Base-by-base conservation (phyloP, 2,888 invertebrate species). In the Thecophora atra region DNA sequence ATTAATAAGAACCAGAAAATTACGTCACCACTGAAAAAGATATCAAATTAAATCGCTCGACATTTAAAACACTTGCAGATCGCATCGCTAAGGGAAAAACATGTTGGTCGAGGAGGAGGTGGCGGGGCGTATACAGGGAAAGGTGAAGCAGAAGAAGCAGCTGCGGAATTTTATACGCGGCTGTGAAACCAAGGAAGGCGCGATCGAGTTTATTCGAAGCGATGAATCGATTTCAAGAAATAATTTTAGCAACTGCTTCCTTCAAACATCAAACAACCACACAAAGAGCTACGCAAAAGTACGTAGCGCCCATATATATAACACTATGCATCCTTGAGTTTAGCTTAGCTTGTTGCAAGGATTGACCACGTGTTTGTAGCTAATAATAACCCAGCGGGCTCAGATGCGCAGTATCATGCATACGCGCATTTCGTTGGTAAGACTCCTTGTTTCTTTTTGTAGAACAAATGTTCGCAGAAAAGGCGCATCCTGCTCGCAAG, bases 41-140 rank as follows among this genome's bases (percentile, higher is more conserved):
- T 47, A 47, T 47, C 13, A 47, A 5, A 63, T 63, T 42, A 44
- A 37, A 60, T 26, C n/a, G n/a, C 0, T n/a, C 60, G 30, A 15
- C 15, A 37, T 17, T n/a, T n/a, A 60, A 44, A 63, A 63, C 63
- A 63, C 37, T 63, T 63, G 63, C 19, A 8, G n/a, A 63, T 63
- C 63, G 24, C 63, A 19, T 63, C 54, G 51, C 13, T n/a, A 26
- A 52, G n/a, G 19, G 21, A 47, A 47, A 47, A 66, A 54, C 37
- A 52, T 24, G 30, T 56, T 24, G 11, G 24, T 6, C 47, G 1
- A n/a, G 47, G n/a, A 15, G 47, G n/a, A n/a, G 17, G 47, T 5
- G 47, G n/a, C 4, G 47, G 11, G 47, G n/a, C 3, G 21, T 30
- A 60, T 17, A 17, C 5, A 58, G 17, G 7, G 17, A 15, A 28